A percentile compares a stretch with the other conserved stretches of the same genome.
Conservation (phyloP, 2,797 vertebrate species). For the Arremon aurantiirostris region DNA sequence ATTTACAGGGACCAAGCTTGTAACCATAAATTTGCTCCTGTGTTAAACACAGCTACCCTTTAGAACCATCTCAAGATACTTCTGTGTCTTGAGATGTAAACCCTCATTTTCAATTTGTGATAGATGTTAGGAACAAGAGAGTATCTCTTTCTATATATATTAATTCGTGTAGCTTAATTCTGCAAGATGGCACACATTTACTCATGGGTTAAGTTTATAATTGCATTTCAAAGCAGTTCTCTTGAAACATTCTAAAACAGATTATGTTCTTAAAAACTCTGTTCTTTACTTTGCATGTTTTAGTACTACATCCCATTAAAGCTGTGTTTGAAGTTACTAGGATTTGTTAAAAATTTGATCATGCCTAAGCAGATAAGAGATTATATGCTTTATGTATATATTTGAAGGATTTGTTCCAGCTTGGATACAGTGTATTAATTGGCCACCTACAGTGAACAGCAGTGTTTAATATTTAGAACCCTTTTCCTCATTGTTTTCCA, state of each 20-base stretch:
- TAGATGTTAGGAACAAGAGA: background rate
- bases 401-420: constrained; percentile 80
- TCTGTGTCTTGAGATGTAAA: background rate
- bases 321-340: constrained; percentile 82
- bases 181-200: constrained; percentile 70
- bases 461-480: constrained; percentile 78
- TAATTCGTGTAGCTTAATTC: constrained; percentile 52
- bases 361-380: constrained; percentile 85
- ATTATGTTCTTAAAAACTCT: constrained; percentile 82
- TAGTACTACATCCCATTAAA: constrained; percentile 80
- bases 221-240: constrained; percentile 75
- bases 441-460: constrained; percentile 83
- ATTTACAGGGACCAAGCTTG: constrained; percentile 6
- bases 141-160: constrained; percentile 7
- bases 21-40: background rate
- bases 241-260: constrained; percentile 80
- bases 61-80: background rate
- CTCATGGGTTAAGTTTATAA: constrained; percentile 75
- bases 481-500: constrained; percentile 64
- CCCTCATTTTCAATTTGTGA: background rate
- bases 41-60: constrained; percentile 23
- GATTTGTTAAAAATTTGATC: constrained; percentile 86
- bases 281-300: constrained; percentile 80
- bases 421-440: constrained; percentile 80
- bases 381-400: constrained; percentile 82